phyloP scores from a whole-genome alignment of 2,888 invertebrate species.

The Polylopha cassiicola region DNA sequence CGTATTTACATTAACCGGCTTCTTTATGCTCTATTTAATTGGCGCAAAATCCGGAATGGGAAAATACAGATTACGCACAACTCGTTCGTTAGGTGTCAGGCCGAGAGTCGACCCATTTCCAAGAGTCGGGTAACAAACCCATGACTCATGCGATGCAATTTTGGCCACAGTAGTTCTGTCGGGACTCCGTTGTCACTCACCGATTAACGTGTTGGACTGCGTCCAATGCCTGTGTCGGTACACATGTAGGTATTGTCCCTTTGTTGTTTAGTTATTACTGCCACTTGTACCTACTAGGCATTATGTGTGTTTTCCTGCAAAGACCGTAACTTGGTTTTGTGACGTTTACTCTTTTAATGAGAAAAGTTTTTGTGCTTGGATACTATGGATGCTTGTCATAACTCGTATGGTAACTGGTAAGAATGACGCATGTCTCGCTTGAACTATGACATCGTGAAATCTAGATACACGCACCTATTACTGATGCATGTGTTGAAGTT shows the following conservation, averaged over 20 bases:
- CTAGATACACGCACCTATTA: no score
- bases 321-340: conserved; percentile 2
- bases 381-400: background rate
- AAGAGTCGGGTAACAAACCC: conserved; percentile 14
- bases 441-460: no score
- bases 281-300: conserved; percentile 12
- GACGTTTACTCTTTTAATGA: no score
- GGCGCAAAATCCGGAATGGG: conserved; percentile 4
- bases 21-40: no score
- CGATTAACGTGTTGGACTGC: conserved; percentile 44
- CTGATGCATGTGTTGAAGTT: no score
- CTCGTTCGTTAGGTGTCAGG: no score
- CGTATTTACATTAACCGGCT: no score
- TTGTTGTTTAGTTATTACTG: conserved; percentile 19
- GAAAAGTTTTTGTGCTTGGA: conserved; percentile 3
- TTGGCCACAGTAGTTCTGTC: conserved; percentile 29
- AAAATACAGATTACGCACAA: conserved; percentile 14
- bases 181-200: conserved; percentile 48
- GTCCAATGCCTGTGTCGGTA: conserved; percentile 43
- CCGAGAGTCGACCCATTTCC: conserved; percentile 20
- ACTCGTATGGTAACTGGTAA: background rate
- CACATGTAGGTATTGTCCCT: conserved; percentile 16
- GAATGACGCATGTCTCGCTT: no score
- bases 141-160: conserved; percentile 43
- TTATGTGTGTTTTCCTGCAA: conserved; percentile 15